phyloP scores from a whole-genome alignment of 92 coral and sea anemone species.

The Anthopleura xanthogrammica region DNA sequence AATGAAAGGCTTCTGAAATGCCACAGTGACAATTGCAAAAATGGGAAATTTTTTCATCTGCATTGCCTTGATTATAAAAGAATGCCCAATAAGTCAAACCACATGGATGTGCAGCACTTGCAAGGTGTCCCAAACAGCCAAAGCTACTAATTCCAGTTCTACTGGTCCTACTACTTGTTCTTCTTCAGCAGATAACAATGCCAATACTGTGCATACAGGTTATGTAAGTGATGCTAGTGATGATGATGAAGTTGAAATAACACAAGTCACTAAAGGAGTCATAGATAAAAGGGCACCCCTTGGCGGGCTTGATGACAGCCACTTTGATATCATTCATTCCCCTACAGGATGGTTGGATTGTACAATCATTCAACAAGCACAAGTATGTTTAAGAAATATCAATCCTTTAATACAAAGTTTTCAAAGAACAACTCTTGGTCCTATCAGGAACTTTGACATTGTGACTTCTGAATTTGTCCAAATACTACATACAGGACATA shows the following conservation, averaged over 20 bases:
- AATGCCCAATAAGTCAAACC: constrained; percentile 65
- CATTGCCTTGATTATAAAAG: constrained; percentile 56
- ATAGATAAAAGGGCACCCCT: constrained; percentile 33
- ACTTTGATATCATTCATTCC: constrained; percentile 36
- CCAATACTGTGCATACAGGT: constrained; percentile 5
- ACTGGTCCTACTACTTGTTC: constrained; percentile 51
- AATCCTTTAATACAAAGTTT: too few species aligned
- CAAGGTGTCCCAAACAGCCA: constrained; percentile 31
- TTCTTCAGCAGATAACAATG: constrained; percentile 20
- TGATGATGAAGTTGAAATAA: constrained; percentile 22
- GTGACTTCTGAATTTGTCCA: too few species aligned
- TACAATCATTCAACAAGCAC: constrained; percentile 42
- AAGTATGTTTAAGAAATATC: constrained; percentile 13
- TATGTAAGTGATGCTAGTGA: constrained; percentile 13
- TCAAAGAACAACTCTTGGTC: too few species aligned
- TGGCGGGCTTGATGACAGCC: constrained; percentile 28
- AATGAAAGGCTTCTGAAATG: constrained; percentile 67
- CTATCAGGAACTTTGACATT: too few species aligned
- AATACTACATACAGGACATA: too few species aligned
- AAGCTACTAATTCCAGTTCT: constrained; percentile 37
- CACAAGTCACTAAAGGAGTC: constrained; percentile 24
- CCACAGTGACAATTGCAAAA: constrained; percentile 49
- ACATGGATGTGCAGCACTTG: constrained; percentile 60
- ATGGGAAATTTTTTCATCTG: constrained; percentile 70
- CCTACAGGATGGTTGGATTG: constrained; percentile 46